Conservation (phyloP, 2,888 invertebrate species). For the Anoplius nigerrimus region DNA sequence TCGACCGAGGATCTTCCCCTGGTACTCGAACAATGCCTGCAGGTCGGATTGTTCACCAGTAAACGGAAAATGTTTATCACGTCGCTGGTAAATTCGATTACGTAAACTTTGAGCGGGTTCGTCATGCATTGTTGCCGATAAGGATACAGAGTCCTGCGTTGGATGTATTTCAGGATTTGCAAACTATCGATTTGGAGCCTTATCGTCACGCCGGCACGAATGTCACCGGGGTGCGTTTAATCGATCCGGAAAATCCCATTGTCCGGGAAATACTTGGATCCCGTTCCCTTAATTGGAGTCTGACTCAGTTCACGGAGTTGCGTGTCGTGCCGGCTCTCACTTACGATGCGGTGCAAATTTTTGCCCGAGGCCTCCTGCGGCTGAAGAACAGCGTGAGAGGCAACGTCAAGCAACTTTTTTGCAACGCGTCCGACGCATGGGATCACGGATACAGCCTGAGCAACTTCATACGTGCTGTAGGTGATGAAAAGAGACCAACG, state of each 20-base stretch:
- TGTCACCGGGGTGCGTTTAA: conserved; percentile 86
- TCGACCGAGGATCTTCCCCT: conserved; percentile 78
- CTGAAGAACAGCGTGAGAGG: conserved; percentile 76
- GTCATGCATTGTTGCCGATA: background rate
- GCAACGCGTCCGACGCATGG: conserved; percentile 81
- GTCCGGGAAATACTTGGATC: conserved; percentile 76
- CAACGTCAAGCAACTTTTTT: conserved; percentile 76
- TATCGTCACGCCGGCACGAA: conserved; percentile 89
- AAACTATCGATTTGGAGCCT: conserved; percentile 86
- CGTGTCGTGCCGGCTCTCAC: conserved; percentile 87
- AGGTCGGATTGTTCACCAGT: conserved; percentile 89
- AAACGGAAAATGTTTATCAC: conserved; percentile 86
- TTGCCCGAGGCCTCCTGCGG: conserved; percentile 85
- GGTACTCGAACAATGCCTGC: conserved; percentile 84
- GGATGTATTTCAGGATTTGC: conserved; percentile 80
- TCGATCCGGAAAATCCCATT: conserved; percentile 78
- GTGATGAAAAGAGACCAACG: conserved; percentile 54
- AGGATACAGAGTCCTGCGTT: background rate
- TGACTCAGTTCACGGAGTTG: conserved; percentile 61
- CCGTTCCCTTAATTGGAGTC: conserved; percentile 47
- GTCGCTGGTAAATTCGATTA: conserved; percentile 76
- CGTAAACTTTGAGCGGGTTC: background rate
- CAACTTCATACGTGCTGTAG: conserved; percentile 87
- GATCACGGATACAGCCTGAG: conserved; percentile 86
- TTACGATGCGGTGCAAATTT: conserved; percentile 88